Evolutionary conservation across 2,113 vertebrate genomes (phyloP).

Genomic region (Microtus ochrogaster): DNA sequence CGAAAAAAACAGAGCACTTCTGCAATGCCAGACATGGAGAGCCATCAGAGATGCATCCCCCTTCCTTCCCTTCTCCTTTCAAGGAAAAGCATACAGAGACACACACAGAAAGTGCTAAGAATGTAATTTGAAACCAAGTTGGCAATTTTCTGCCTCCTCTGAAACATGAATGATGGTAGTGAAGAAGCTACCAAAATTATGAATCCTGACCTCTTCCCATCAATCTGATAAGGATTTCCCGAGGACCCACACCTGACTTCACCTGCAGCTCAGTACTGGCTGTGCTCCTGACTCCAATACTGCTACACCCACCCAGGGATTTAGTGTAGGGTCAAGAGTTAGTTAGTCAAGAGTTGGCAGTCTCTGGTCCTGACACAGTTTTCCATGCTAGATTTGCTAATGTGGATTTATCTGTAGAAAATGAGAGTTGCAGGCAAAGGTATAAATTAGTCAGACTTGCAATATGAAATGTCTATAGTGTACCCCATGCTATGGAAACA

Average conservation of each 20-base stretch:
- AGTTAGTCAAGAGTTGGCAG: background rate
- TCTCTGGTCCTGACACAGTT: background rate
- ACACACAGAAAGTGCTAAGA: background rate
- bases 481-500: background rate
- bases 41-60: fast-evolving
- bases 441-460: background rate
- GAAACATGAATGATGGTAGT: background rate
- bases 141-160: background rate
- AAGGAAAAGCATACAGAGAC: fast-evolving
- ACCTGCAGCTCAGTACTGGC: fast-evolving
- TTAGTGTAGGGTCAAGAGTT: no score
- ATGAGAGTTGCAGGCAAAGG: background rate
- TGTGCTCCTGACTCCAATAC: background rate
- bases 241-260: background rate
- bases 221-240: background rate
- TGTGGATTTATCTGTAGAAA: background rate
- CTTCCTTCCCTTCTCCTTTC: fast-evolving
- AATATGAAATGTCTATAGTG: background rate
- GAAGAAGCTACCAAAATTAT: background rate
- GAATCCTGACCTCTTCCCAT: background rate
- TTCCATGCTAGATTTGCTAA: background rate
- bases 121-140: background rate
- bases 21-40: background rate
- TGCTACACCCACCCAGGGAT: fast-evolving
- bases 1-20: background rate